Conservation (phyloP, 1,140 invertebrate genomes). For the Mesaphorura yosii region DNA sequence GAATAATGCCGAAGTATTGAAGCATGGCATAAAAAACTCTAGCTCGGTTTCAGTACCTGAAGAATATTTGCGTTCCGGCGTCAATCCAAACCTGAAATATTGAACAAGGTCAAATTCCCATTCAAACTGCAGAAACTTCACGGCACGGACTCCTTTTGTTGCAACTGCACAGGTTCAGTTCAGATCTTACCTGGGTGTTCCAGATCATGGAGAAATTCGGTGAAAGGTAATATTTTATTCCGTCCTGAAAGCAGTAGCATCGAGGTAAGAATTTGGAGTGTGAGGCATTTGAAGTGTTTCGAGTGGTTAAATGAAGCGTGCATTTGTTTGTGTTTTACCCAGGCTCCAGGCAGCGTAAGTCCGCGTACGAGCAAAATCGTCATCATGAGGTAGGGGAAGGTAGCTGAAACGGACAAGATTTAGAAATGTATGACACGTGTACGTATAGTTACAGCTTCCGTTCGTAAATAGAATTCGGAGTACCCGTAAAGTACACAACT, state of each 20-base stretch:
- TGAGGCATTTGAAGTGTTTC: no score
- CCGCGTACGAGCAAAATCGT: constrained; percentile 44
- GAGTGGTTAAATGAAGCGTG: background rate
- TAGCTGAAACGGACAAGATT: constrained; percentile 38
- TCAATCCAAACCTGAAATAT: constrained; percentile 40
- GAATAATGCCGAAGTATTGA: no score
- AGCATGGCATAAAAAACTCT: no score
- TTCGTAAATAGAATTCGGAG: background rate
- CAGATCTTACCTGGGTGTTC: constrained; percentile 36
- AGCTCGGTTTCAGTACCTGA: no score
- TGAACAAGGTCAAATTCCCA: background rate
- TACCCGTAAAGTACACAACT: constrained; percentile 35
- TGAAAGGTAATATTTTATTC: constrained; percentile 47
- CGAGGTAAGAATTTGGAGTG: background rate
- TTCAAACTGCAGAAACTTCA: no score
- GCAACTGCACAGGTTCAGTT: no score
- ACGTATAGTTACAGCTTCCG: background rate
- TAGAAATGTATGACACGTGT: background rate
- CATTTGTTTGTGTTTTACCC: constrained; percentile 24
- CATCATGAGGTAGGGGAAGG: constrained; percentile 48
- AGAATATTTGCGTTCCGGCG: constrained; percentile 52
- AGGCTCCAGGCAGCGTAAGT: constrained; percentile 42
- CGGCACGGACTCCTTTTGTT: no score
- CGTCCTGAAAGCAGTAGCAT: constrained; percentile 31
- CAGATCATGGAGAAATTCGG: constrained; percentile 44